These are phyloP conservation scores for Teleopsis dalmanni DNA, from an alignment of 1,140 invertebrate species.

Conservation along the genomic window DNA sequence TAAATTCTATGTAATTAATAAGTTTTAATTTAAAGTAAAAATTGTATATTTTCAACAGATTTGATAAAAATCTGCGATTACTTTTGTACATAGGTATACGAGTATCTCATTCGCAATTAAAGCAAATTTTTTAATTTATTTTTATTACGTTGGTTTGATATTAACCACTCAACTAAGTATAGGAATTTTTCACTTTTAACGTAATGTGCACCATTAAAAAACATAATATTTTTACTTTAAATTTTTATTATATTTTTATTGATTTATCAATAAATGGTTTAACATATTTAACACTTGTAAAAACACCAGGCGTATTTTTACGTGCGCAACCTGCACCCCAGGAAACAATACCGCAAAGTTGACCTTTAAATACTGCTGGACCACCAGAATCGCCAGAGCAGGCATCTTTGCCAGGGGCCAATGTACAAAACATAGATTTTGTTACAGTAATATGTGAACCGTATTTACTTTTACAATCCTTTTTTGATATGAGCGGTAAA, in stretches of 20 bases:
- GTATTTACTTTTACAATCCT: constrained; percentile 13
- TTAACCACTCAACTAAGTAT: background rate
- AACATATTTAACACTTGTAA: constrained; percentile 32
- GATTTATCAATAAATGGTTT: constrained; percentile 18
- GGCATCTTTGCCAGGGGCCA: constrained; percentile 19
- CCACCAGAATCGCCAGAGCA: constrained; percentile 33
- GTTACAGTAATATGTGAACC: constrained; percentile 8
- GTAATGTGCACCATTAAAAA: background rate
- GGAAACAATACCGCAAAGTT: constrained; percentile 32
- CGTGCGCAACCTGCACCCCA: constrained; percentile 32
- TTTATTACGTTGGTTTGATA: background rate
- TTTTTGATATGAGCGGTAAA: constrained; percentile 20
- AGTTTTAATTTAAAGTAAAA: too few relatives aligned
- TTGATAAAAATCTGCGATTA: too few relatives aligned
- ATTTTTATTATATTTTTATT: too few relatives aligned
- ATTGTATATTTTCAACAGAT: too few relatives aligned
- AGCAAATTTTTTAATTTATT: too few relatives aligned
- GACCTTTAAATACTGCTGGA: constrained; percentile 18
- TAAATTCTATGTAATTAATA: too few relatives aligned
- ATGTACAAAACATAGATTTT: constrained; percentile 27
- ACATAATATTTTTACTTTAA: background rate
- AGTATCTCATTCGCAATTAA: too few relatives aligned
- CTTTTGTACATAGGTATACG: too few relatives aligned
- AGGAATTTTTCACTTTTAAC: background rate
- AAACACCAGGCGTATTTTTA: constrained; percentile 25